Evolutionary conservation across 2,797 vertebrate genomes (phyloP), one percentile per base, ranked within the genome.

Genomic region (Ctenopoma kingsleyae): DNA sequence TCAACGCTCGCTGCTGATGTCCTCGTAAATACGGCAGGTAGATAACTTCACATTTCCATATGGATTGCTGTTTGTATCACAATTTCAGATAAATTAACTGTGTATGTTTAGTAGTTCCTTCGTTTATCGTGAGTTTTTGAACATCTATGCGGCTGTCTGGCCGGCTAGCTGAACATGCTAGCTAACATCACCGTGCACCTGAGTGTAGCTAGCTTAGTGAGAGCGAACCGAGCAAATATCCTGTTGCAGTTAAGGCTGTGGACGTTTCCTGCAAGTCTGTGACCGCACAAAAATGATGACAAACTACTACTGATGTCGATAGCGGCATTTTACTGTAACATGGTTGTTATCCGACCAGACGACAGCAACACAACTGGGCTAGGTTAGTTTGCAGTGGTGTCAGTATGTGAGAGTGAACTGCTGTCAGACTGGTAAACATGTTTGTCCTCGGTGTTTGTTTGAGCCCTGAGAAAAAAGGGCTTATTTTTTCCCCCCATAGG

Each of bases 141-240:
- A 13, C 32, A 75, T 23, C 19, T 76, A 47, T 60, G 51, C 25
- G 51, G 61, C 44, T 83, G 43, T 72, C 32, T 79, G 71, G 70
- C 72, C 80, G 72, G 77, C 81, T 91, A 90, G 86, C 90, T 74
- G 25, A 51, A 48, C 3, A 22, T 67, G 85, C 82, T 91, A n/a
- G 44, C 19, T 84, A 55, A 69, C 51, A 50, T 80, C 69, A 79
- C 67, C 56, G 76, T 22, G 53, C 54, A 50, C 36, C 65, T 40
- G 53, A 19, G 52, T 54, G 8, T 46, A 23, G 20, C 51, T 66
- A 61, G 78, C 60, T 40, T 12, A n/a, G 23, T 22, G 40, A 22
- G 6, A 47, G 20, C 20, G n/a, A 43, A 13, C 40, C 20, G n/a
- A 3, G 27, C 10, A 35, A 16, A 25, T 1, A 27, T 3, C 7